Conservation (phyloP, 2,797 vertebrate genomes). For the Anabas testudineus region DNA sequence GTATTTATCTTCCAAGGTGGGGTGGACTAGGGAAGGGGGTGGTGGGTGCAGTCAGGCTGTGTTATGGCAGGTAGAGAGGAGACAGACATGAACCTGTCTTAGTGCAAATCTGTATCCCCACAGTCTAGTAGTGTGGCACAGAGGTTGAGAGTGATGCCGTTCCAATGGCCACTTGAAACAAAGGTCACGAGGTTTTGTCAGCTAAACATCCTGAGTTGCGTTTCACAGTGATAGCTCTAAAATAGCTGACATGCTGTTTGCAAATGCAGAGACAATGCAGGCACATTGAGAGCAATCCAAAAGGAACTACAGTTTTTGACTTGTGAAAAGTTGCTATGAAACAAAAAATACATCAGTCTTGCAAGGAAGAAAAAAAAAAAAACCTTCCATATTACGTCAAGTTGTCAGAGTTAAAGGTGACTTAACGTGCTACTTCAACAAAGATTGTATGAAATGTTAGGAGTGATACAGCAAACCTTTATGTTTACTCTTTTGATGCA, state of each 20-base stretch:
- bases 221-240: constrained; percentile 41
- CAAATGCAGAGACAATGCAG: constrained; percentile 55
- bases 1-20: constrained; percentile 92
- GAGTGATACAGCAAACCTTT: constrained; percentile 34
- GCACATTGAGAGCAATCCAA: constrained; percentile 38
- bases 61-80: constrained; percentile 81
- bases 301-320: constrained; percentile 58
- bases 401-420: constrained; percentile 36
- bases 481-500: constrained; percentile 37
- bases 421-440: constrained; percentile 32
- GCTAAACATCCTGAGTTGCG: constrained; percentile 39
- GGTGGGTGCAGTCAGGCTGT: constrained; percentile 77
- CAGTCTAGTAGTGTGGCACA: constrained; percentile 40
- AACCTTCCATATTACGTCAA: constrained; percentile 38
- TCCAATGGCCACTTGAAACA: constrained; percentile 51
- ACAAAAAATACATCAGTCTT: constrained; percentile 46
- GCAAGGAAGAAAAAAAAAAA: constrained; percentile 32
- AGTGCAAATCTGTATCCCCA: constrained; percentile 47
- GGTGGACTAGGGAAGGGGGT: constrained; percentile 75
- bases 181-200: constrained; percentile 53
- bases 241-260: constrained; percentile 47
- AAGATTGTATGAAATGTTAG: constrained; percentile 34
- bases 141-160: constrained; percentile 41
- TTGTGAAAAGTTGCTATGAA: constrained; percentile 69
- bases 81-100: constrained; percentile 77